Conservation (phyloP, 2,113 vertebrate species). For the Grammatotria lemairii region DNA sequence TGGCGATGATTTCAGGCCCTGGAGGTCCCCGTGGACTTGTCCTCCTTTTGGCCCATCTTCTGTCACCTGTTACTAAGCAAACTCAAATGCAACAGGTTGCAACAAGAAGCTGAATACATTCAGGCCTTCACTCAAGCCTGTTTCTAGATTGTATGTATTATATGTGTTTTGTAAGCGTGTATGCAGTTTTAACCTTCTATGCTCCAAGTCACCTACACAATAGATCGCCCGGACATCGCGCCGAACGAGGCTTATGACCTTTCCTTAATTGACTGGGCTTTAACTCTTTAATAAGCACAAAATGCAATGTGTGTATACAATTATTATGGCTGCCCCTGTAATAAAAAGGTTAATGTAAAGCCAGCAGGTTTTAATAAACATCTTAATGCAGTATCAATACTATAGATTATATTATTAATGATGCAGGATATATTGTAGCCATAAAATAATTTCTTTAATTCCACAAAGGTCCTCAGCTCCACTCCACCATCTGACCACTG, state of each 20-base stretch:
- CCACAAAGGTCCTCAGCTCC: not conserved
- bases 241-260: not conserved
- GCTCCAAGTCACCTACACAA: too few species aligned
- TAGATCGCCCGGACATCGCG: fast-evolving
- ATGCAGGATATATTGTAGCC: not conserved
- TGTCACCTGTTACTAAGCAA: not conserved
- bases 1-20: too few species aligned
- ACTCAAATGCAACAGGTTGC: not conserved
- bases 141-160: not conserved
- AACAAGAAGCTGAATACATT: not conserved
- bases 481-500: not conserved
- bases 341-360: not conserved
- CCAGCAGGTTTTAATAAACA: not conserved
- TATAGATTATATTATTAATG: not conserved
- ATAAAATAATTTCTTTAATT: not conserved
- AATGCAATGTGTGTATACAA: not conserved
- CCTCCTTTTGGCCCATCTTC: too few species aligned
- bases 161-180: not conserved
- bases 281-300: not conserved
- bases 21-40: too few species aligned
- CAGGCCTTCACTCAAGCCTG: not conserved
- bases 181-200: too few species aligned
- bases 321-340: not conserved
- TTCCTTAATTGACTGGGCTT: not conserved
- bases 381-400: not conserved